Conservation (phyloP, 2,797 vertebrate species). For the Mormyrus proboscirostris region DNA sequence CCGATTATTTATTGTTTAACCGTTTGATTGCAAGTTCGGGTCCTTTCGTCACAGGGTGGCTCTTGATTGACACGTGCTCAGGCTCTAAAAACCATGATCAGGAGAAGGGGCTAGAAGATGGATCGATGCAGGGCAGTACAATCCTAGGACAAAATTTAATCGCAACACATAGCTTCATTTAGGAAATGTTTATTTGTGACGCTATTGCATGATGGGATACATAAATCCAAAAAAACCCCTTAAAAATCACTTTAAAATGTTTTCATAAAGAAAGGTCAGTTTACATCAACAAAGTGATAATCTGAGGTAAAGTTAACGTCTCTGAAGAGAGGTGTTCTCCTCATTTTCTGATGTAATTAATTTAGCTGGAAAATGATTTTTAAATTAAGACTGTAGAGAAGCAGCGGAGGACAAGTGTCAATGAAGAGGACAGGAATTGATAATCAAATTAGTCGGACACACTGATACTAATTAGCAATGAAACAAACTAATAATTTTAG, state of each 20-base stretch:
- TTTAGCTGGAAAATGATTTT: constrained; percentile 47
- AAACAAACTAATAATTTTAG: background rate
- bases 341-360: constrained; percentile 43
- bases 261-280: constrained; percentile 89
- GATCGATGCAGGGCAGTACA: background rate
- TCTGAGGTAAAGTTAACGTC: constrained; percentile 98
- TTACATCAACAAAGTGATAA: constrained; percentile 88
- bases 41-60: background rate
- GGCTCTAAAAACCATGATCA: background rate
- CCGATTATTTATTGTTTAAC: background rate
- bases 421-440: background rate
- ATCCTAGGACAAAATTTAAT: background rate
- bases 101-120: background rate
- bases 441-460: constrained; percentile 5
- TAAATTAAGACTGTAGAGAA: constrained; percentile 67
- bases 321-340: constrained; percentile 77
- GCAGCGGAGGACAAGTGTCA: constrained; percentile 40
- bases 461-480: constrained; percentile 1
- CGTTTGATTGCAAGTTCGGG: background rate
- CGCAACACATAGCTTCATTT: constrained; percentile 52
- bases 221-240: constrained; percentile 81
- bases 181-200: constrained; percentile 94
- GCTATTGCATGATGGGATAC: constrained; percentile 94
- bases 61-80: background rate
- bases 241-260: constrained; percentile 86